phyloP scores from a whole-genome alignment of 2,888 invertebrate species.

The Eumerus sabulonum region DNA sequence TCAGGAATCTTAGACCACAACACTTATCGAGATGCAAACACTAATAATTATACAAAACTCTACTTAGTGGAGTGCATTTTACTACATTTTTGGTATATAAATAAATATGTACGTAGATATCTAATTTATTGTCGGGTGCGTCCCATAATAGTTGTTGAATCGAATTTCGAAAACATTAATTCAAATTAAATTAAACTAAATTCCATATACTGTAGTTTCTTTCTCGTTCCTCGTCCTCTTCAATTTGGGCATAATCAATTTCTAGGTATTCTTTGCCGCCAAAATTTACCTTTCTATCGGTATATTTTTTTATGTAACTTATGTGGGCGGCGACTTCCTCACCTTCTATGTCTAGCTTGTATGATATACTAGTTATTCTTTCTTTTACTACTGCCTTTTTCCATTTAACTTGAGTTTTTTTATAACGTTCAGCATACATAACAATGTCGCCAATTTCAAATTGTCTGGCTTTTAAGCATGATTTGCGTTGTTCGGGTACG shows the following conservation, averaged over 20 bases:
- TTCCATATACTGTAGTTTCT: constrained; percentile 78
- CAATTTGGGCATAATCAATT: constrained; percentile 78
- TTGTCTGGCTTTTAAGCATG: constrained; percentile 75
- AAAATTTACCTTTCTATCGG: constrained; percentile 76
- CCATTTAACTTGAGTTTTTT: constrained; percentile 77
- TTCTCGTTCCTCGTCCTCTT: constrained; percentile 75
- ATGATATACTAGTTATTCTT: constrained; percentile 78
- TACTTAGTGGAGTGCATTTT: no score
- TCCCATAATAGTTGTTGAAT: no score
- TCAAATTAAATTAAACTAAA: constrained; percentile 71
- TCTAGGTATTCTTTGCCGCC: constrained; percentile 78
- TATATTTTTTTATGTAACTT: constrained; percentile 77
- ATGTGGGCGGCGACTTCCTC: constrained; percentile 77
- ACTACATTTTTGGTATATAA: no score
- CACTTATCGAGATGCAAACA: no score
- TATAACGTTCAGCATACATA: constrained; percentile 76
- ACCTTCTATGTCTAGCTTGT: constrained; percentile 76
- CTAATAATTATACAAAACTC: no score
- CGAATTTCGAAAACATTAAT: no score
- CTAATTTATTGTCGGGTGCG: no score
- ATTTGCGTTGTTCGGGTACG: constrained; percentile 72
- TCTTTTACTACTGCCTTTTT: constrained; percentile 75
- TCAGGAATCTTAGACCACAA: no score
- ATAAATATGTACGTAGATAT: no score
- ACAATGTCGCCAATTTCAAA: constrained; percentile 76